Evolutionary conservation across 1,140 invertebrate genomes (phyloP), one percentile per base, ranked within the genome.

Genomic region (Hycleus phaleratus): DNA sequence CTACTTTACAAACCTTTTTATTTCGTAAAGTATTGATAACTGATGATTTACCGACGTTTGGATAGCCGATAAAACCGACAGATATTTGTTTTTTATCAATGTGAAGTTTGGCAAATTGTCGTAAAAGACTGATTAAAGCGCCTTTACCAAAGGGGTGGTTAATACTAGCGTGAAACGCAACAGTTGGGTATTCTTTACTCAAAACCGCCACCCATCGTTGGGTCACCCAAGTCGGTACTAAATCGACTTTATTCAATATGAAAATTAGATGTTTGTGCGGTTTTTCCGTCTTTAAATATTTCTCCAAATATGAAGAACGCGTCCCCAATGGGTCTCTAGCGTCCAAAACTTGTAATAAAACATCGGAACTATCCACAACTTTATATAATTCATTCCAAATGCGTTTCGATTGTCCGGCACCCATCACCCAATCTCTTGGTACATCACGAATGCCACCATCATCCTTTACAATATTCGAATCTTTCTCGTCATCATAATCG

Each of bases 321-420:
- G 97, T 99, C 3, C 96, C 97, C 77, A 92, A 80, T 0, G 95
- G 95, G 82, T 98, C 93, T 61, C 96, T 80, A 1, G 95, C 93
- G 82, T 98, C 95, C 45, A 98, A 75, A 4, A 93, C 84, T 81
- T 98, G 93, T 10, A 98, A 75, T 24, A 99, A 73, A 5, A 99
- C 95, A 83, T 99, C 97, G 1, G 95, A 97, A 6, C 96, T 98
- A 76, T 99, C 97, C 46, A 99, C 89, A 7, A 98, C 95, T 83
- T 99, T 99, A 72, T 99, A 98, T 5, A 99, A 74, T 75, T 99
- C 97, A 79, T 96, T 97, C 97, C 97, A 99, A 68, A 99, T 97
- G 66, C 97, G 81, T 78, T 85, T 96, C 68, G 95, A 98, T 72
- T 96, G 93, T 3, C 97, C 97, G 32, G 93, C 92, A 48, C 79